These are phyloP conservation scores for Amphiura filiformis DNA, from an alignment of 35 echinoderm and acorn worm genomes.

Conservation along the genomic window DNA sequence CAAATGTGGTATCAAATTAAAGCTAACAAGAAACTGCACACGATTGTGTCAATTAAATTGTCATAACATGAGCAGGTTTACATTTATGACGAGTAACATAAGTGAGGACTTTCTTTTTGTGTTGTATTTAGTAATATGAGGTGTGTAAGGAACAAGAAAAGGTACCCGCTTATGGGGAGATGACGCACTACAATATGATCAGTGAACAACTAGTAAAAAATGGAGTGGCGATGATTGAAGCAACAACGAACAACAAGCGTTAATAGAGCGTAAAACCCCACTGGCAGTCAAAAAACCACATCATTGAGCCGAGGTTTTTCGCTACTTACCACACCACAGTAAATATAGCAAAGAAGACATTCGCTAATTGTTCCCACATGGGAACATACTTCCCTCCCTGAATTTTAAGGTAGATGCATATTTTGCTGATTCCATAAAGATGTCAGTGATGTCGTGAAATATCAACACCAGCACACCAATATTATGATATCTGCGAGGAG, in stretches of 20 bases:
- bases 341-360: slow-evolving; percentile 72
- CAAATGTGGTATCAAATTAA: too few relatives aligned
- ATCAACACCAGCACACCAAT: slow-evolving; percentile 82
- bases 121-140: too few relatives aligned
- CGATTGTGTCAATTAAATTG: too few relatives aligned
- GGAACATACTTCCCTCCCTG: slow-evolving; percentile 50
- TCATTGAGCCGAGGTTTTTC: background rate
- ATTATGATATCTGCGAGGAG: slow-evolving; percentile 65
- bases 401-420: slow-evolving; percentile 75
- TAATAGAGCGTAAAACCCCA: slow-evolving; percentile 5
- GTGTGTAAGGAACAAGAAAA: too few relatives aligned
- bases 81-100: too few relatives aligned
- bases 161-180: too few relatives aligned
- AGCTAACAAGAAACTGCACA: too few relatives aligned
- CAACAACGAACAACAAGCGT: background rate
- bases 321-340: slow-evolving; percentile 72
- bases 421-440: slow-evolving; percentile 93
- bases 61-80: too few relatives aligned
- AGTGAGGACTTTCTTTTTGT: too few relatives aligned
- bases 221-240: background rate
- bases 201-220: too few relatives aligned
- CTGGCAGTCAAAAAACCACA: background rate
- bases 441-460: slow-evolving; percentile 91
- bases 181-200: too few relatives aligned
- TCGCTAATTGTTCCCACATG: slow-evolving; percentile 69